These are phyloP conservation scores for Leptatherina wallacei DNA, from an alignment of 2,797 vertebrate species.

Conservation along the genomic window DNA sequence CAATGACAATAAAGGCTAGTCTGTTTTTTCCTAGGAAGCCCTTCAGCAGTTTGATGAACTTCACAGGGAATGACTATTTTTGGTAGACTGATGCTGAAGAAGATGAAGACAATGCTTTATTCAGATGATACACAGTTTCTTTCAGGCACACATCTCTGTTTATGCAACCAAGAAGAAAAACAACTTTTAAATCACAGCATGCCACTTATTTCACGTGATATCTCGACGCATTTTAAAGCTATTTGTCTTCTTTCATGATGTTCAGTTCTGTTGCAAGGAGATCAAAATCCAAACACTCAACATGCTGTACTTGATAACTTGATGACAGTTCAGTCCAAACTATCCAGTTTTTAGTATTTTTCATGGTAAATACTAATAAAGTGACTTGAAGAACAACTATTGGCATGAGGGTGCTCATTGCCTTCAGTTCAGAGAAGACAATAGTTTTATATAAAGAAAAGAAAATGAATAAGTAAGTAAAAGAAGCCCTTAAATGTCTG, in stretches of 20 bases:
- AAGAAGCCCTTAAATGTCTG: rapidly evolving
- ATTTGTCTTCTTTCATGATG: no score
- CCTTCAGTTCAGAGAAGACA: neutral
- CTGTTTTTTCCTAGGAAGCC: no score
- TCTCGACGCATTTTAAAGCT: no score
- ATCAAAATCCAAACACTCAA: no score
- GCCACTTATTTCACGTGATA: no score
- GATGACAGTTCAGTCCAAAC: neutral
- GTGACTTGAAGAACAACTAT: neutral
- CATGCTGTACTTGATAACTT: no score
- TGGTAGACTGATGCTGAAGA: neutral
- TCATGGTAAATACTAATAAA: neutral
- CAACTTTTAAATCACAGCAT: no score
- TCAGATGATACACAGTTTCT: neutral
- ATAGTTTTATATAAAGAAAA: rapidly evolving
- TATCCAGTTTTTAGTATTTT: neutral
- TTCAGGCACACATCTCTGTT: no score
- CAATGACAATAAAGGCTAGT: no score
- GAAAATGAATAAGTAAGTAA: neutral
- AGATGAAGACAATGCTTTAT: neutral
- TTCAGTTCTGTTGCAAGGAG: no score
- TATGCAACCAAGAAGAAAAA: no score
- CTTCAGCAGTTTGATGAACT: no score
- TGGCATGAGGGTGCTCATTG: neutral
- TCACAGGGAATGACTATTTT: neutral